Evolutionary conservation across 64 coral and sea anemone genomes (phyloP).

Genomic region (Trachythela sp.): DNA sequence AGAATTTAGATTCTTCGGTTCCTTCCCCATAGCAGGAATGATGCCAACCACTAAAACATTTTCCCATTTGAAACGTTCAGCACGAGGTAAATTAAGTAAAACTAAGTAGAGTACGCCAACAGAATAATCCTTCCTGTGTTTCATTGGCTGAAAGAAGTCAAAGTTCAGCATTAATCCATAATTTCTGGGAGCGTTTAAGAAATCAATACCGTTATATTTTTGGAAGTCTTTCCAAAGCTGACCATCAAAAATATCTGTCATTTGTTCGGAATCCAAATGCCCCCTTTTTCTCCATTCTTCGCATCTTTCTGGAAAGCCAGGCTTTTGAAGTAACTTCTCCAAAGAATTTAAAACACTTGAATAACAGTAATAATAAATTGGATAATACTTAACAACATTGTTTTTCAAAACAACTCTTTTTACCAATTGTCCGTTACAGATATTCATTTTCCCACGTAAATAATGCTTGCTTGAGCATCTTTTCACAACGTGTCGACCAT

Average conservation of each 20-base stretch:
- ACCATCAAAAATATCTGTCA: background rate
- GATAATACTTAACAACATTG: background rate
- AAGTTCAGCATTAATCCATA: background rate
- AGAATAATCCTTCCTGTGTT: background rate
- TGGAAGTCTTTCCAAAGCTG: background rate
- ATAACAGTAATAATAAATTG: background rate
- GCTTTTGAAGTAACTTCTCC: background rate
- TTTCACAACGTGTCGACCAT: slow-evolving; percentile 23
- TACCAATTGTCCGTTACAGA: background rate
- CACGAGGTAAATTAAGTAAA: background rate
- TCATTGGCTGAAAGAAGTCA: background rate
- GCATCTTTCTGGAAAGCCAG: background rate
- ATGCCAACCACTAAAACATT: background rate
- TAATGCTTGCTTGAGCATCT: background rate
- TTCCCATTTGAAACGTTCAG: background rate
- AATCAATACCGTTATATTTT: background rate
- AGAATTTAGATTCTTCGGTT: background rate
- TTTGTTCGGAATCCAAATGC: background rate
- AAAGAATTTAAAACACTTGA: background rate
- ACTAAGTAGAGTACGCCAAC: background rate
- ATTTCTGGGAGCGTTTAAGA: background rate
- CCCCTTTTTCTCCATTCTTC: background rate
- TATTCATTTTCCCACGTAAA: background rate
- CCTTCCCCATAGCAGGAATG: background rate
- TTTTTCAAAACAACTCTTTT: background rate